Percentiles rank a stretch among this genome's conserved stretches.
phyloP scores from a whole-genome alignment of 2,888 invertebrate species.

The Drosophila affinis region DNA sequence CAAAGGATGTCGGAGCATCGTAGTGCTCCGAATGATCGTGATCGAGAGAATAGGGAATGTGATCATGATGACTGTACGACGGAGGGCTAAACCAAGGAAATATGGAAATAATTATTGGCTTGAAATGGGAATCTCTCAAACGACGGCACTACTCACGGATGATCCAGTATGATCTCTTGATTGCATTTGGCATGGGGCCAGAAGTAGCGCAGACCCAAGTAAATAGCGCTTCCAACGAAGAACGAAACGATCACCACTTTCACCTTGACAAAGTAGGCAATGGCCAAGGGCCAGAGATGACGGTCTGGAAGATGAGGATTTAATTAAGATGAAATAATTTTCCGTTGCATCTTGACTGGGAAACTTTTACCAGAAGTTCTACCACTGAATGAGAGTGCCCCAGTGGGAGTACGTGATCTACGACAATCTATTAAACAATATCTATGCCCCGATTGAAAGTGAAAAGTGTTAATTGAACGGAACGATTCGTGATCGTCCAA shows the following conservation, averaged over 20 bases:
- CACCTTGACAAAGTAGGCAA: slow-evolving; percentile 82
- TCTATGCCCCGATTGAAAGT: slow-evolving; percentile 69
- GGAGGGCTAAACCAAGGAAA: slow-evolving; percentile 57
- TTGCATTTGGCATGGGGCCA: slow-evolving; percentile 70
- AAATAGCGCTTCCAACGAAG: slow-evolving; percentile 82
- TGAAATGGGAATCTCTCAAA: too few species aligned
- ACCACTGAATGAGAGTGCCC: neutral
- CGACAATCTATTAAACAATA: slow-evolving; percentile 51
- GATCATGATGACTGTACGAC: slow-evolving; percentile 70
- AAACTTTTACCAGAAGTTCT: slow-evolving; percentile 41
- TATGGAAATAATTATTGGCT: neutral
- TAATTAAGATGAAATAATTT: slow-evolving; percentile 27
- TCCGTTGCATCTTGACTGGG: slow-evolving; percentile 31
- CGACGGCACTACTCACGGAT: slow-evolving; percentile 76
- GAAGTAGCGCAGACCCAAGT: slow-evolving; percentile 79
- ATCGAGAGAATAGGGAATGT: slow-evolving; percentile 63
- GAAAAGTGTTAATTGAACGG: slow-evolving; percentile 80
- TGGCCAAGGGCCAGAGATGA: slow-evolving; percentile 81
- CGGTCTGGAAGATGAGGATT: slow-evolving; percentile 47
- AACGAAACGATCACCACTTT: slow-evolving; percentile 82
- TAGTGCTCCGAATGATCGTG: slow-evolving; percentile 69
- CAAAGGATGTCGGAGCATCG: slow-evolving; percentile 57
- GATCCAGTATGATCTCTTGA: slow-evolving; percentile 76
- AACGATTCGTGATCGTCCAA: slow-evolving; percentile 71
- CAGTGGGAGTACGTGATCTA: slow-evolving; percentile 9